Conservation (phyloP, 2,888 invertebrate genomes). For the Fragum fragum region DNA sequence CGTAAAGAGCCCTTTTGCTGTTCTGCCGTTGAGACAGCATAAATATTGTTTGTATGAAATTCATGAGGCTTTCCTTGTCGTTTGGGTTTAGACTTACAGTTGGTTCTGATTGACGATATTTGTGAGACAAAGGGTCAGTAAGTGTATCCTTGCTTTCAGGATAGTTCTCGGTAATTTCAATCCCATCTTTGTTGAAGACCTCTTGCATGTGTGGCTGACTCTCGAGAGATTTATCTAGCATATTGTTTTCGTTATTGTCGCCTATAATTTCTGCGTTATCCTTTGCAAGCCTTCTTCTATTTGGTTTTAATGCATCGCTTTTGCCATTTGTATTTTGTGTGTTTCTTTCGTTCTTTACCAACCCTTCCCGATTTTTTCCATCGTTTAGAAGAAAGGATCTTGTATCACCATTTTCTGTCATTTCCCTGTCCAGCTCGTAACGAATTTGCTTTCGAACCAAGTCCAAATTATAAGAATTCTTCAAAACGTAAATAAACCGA, state of each 20-base stretch:
- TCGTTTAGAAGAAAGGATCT: background rate
- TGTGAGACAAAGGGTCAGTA: background rate
- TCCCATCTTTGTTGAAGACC: background rate
- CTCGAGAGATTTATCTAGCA: no score
- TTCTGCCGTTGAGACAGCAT: background rate
- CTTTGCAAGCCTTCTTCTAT: no score
- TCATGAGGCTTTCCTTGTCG: constrained; percentile 19
- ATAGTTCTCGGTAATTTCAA: background rate
- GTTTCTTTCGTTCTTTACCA: background rate
- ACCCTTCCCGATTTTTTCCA: background rate
- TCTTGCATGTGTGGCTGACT: background rate
- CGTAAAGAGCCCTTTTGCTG: constrained; percentile 7
- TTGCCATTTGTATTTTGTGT: background rate
- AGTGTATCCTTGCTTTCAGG: background rate
- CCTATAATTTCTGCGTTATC: no score
- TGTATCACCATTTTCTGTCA: background rate
- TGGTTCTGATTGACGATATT: background rate
- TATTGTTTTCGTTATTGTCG: no score
- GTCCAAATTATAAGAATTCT: no score
- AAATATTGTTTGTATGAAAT: background rate
- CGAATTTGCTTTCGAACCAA: no score
- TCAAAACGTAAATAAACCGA: no score
- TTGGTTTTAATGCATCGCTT: background rate
- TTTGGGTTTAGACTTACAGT: constrained; percentile 22
- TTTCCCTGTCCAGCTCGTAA: background rate